Conservation (phyloP, 2,888 invertebrate genomes). For the Xestobium rufovillosum region DNA sequence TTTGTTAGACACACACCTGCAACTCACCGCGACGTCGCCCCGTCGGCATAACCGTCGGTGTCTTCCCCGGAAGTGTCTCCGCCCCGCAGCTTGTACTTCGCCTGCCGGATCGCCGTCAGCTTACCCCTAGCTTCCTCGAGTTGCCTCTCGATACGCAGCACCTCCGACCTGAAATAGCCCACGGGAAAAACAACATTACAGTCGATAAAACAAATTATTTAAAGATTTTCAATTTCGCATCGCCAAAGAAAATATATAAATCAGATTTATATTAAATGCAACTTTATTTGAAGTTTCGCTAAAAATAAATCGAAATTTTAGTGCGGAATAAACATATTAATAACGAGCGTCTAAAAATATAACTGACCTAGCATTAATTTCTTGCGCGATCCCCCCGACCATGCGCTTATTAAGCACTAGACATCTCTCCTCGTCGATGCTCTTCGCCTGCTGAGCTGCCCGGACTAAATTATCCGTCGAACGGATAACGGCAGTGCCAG, state of each 20-base stretch:
- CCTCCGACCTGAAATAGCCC: slow-evolving; percentile 58
- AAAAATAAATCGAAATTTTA: too few species aligned
- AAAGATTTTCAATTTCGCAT: neutral
- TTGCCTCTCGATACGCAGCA: slow-evolving; percentile 89
- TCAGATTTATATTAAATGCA: too few species aligned
- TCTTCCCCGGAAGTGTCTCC: slow-evolving; percentile 60
- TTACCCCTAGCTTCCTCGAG: slow-evolving; percentile 86
- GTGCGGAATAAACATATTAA: too few species aligned
- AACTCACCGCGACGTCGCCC: slow-evolving; percentile 41
- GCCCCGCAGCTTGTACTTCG: slow-evolving; percentile 74
- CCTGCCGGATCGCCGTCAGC: slow-evolving; percentile 85
- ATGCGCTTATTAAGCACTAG: slow-evolving; percentile 84
- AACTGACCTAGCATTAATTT: slow-evolving; percentile 76
- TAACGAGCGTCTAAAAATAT: too few species aligned
- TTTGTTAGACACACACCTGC: slow-evolving; percentile 40
- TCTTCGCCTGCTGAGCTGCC: slow-evolving; percentile 88
- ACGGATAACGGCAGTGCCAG: slow-evolving; percentile 93
- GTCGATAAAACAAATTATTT: slow-evolving; percentile 3
- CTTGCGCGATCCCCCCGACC: slow-evolving; percentile 96
- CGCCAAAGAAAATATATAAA: too few species aligned
- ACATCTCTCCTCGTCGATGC: slow-evolving; percentile 84
- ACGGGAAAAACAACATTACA: too few species aligned
- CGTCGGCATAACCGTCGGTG: slow-evolving; percentile 50
- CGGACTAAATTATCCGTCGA: slow-evolving; percentile 96
- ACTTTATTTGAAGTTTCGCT: too few species aligned